phyloP scores from a whole-genome alignment of 2,888 invertebrate genomes.

The Agrochola lychnidis region DNA sequence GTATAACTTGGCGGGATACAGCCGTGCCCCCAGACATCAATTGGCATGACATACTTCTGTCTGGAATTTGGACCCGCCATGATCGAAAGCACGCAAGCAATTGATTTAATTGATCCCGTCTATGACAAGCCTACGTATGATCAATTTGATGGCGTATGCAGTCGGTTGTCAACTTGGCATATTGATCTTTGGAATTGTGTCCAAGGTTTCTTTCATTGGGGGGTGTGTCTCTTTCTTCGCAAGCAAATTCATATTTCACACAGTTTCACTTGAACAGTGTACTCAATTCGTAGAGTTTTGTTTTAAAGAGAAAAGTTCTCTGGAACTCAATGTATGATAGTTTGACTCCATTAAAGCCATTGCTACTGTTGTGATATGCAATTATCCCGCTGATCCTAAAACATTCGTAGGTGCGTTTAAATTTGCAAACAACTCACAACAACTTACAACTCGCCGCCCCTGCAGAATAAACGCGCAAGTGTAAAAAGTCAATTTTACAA shows the following conservation, averaged over 20 bases:
- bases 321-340: too few relatives aligned
- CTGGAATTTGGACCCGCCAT: slow-evolving; percentile 64
- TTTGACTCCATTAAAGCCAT: too few relatives aligned
- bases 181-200: slow-evolving; percentile 35
- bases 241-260: slow-evolving; percentile 2
- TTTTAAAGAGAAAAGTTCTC: too few relatives aligned
- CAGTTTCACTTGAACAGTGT: neutral
- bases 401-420: too few relatives aligned
- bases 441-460: too few relatives aligned
- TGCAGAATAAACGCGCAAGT: too few relatives aligned
- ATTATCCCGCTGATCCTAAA: too few relatives aligned
- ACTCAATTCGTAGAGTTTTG: neutral
- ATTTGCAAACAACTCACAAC: too few relatives aligned
- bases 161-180: slow-evolving; percentile 22
- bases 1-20: slow-evolving; percentile 36
- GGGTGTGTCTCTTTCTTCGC: slow-evolving; percentile 37
- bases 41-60: slow-evolving; percentile 64
- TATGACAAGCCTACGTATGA: slow-evolving; percentile 45
- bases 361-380: too few relatives aligned
- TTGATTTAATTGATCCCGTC: slow-evolving; percentile 64
- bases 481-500: too few relatives aligned
- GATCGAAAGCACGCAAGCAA: slow-evolving; percentile 56
- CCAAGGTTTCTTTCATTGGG: slow-evolving; percentile 35
- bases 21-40: slow-evolving; percentile 48
- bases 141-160: slow-evolving; percentile 49